Conservation (phyloP, 2,888 invertebrate species). For the Smittia sp. region DNA sequence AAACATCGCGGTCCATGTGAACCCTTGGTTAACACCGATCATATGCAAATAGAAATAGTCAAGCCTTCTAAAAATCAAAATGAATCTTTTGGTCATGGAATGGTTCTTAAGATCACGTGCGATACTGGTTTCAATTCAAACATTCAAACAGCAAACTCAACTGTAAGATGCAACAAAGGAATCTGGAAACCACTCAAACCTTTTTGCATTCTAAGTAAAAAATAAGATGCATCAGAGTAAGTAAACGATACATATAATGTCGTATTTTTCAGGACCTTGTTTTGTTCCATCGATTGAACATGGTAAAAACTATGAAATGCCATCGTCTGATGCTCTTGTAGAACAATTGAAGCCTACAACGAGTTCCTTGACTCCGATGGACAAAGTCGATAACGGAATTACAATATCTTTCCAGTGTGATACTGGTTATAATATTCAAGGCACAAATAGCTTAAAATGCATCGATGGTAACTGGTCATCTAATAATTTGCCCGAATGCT, state of each 20-base stretch:
- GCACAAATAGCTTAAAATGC: conserved; percentile 70
- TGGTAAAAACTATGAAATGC: conserved; percentile 61
- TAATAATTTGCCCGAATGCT: conserved; percentile 71
- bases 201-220: conserved; percentile 74
- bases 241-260: neutral
- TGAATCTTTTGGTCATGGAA: conserved; percentile 71
- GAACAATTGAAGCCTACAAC: conserved; percentile 49
- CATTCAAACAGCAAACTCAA: conserved; percentile 67
- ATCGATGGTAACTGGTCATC: conserved; percentile 82
- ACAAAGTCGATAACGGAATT: conserved; percentile 65
- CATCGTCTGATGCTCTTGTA: conserved; percentile 48
- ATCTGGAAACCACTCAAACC: conserved; percentile 82
- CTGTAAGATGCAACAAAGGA: conserved; percentile 78
- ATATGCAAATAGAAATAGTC: conserved; percentile 67
- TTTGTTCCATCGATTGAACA: conserved; percentile 67
- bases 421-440: conserved; percentile 64
- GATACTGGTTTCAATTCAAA: conserved; percentile 75
- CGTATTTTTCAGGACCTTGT: conserved; percentile 60
- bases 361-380: conserved; percentile 51
- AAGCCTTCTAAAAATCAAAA: conserved; percentile 69
- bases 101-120: conserved; percentile 72
- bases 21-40: conserved; percentile 62
- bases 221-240: conserved; percentile 38
- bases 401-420: conserved; percentile 74
- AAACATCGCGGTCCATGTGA: conserved; percentile 65